Evolutionary conservation across 2,113 vertebrate genomes (phyloP).

Genomic region (Amblyornis subalaris): DNA sequence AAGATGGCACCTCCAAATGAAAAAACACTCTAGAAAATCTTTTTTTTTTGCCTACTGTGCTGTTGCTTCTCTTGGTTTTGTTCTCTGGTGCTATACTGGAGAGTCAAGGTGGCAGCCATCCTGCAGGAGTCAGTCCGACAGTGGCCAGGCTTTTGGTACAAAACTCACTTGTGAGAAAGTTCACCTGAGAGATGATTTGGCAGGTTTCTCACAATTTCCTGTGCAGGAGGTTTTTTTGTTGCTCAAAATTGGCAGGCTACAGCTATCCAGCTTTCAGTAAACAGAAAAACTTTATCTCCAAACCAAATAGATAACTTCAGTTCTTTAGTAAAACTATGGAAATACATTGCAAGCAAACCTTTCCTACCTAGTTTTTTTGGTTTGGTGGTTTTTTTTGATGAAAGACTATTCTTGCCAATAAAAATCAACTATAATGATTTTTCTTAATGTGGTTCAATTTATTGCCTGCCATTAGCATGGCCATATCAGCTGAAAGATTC

Average conservation of each 20-base stretch:
- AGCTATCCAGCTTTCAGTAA: background rate
- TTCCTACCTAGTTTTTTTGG: background rate
- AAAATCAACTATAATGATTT: background rate
- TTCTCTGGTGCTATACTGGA: background rate
- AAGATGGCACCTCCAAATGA: background rate
- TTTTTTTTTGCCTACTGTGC: background rate
- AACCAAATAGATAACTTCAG: background rate
- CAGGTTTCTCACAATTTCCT: background rate
- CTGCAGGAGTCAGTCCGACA: rapidly evolving
- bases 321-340: background rate
- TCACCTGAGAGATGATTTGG: background rate
- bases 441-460: background rate
- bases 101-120: rapidly evolving
- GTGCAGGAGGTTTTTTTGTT: background rate
- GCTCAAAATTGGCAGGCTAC: background rate
- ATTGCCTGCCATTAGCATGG: background rate
- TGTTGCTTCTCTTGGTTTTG: background rate
- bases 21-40: background rate
- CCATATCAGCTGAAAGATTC: background rate
- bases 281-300: background rate
- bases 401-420: background rate
- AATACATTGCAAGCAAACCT: background rate
- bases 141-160: background rate
- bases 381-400: background rate
- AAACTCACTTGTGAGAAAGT: background rate